Evolutionary conservation across 2,888 invertebrate genomes (phyloP), one percentile per base, ranked within the genome.

Genomic region (Agrotis puta): DNA sequence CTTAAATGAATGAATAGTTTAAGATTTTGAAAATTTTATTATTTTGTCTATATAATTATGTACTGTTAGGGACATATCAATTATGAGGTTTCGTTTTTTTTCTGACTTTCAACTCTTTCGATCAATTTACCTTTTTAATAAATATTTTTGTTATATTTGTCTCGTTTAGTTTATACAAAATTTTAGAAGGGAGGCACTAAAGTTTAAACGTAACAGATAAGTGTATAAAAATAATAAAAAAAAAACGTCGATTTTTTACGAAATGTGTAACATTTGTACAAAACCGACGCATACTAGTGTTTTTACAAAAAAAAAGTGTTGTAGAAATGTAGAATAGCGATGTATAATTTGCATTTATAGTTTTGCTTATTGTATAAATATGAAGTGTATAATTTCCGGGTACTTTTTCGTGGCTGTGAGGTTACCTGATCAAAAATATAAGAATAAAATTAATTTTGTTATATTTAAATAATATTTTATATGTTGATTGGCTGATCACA

Each of bases 381-480:
- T 74, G 43, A 62, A 70, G 53, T 77, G 50, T 73, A 67, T 82
- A 71, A 78, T 80, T 84, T 83, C 67, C 69, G 54, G 89, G 79
- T 92, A 94, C 93, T 93, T 94, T 93, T 94, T 89, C 87, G 81
- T 79, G 92, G 88, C 92, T 89, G 87, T 90, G 88, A 68, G 84
- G 74, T 91, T 81, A 93, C 91, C 90, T 87, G 78, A 93, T 94
- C 92, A 84, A 82, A 66, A 59, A 56, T 69, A 48, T 53, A 58
- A 71, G 74, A 75, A 63, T 69, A 16, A 62, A 39, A 64, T 69
- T 73, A 70, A 70, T 77, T 64, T 72, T 78, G 81, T 71, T 77
- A 80, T 64, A 77, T 73, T 74, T 72, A 61, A 79, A 76, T 70
- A 71, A 39, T 77, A 73, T 85, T 77, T 84, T 81, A 61, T 83